Evolutionary conservation across 2,113 vertebrate species (phyloP).

Genomic region (Cebidichthys violaceus): DNA sequence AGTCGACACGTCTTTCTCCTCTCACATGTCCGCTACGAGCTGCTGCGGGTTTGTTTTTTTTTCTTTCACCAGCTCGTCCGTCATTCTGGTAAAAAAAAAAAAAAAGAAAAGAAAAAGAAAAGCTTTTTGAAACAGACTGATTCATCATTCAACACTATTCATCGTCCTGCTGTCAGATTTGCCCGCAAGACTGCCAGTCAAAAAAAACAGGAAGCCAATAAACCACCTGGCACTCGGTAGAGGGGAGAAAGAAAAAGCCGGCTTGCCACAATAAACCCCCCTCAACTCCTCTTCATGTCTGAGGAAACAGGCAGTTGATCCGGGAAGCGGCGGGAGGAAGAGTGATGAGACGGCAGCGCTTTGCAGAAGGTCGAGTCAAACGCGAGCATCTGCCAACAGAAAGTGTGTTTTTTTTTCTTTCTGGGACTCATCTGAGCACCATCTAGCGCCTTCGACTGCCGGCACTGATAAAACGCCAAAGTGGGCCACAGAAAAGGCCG

Average conservation of each 20-base stretch:
- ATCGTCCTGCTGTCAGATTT: constrained; percentile 65
- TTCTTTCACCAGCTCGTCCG: constrained; percentile 9
- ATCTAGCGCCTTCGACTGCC: not conserved
- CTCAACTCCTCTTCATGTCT: constrained; percentile 18
- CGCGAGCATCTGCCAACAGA: not conserved
- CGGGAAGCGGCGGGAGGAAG: not conserved
- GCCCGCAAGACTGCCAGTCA: constrained; percentile 61
- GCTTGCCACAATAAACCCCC: not conserved
- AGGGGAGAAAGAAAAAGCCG: not conserved
- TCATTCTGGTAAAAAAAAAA: constrained; percentile 25
- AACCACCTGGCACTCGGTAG: constrained; percentile 36
- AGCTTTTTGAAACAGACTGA: constrained; percentile 31
- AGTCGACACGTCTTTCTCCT: constrained; percentile 4
- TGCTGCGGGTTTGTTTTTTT: not conserved
- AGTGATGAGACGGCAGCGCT: constrained; percentile 19
- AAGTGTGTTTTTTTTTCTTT: not conserved
- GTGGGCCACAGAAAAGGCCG: constrained; percentile 31
- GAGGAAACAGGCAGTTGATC: constrained; percentile 42
- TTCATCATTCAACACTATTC: constrained; percentile 62
- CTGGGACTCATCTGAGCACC: not conserved
- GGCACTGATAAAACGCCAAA: constrained; percentile 2
- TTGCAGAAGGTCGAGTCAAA: constrained; percentile 43
- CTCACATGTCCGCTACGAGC: not conserved
- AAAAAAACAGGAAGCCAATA: constrained; percentile 31
- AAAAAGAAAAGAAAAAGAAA: constrained; percentile 1